Percentiles rank a stretch among this genome's conserved stretches.
Evolutionary conservation across 1,140 invertebrate genomes (phyloP).

Genomic region (Drosophila sp.): DNA sequence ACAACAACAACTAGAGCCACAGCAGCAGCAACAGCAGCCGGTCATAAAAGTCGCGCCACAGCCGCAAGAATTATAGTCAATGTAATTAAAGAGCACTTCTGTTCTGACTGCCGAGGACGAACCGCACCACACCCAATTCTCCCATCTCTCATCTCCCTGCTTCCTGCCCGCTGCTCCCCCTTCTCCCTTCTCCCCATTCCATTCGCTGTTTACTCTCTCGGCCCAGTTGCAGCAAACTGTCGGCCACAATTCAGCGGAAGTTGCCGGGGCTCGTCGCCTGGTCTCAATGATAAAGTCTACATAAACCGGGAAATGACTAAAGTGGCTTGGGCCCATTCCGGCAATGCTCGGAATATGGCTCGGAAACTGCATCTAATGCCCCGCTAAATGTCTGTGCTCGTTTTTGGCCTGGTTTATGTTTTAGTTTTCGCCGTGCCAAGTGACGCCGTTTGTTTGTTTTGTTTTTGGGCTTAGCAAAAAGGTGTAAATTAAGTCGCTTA

Average conservation of each 20-base stretch:
- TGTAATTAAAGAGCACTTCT: conserved; percentile 78
- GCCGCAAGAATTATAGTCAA: conserved; percentile 80
- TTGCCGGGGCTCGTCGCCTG: conserved; percentile 45
- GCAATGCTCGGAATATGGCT: neutral
- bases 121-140: neutral
- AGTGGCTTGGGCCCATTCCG: conserved; percentile 56
- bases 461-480: conserved; percentile 68
- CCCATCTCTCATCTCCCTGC: neutral
- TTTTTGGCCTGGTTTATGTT: conserved; percentile 56
- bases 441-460: conserved; percentile 60
- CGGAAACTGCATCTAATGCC: conserved; percentile 58
- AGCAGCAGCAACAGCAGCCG: conserved; percentile 41
- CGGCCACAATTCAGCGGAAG: conserved; percentile 75
- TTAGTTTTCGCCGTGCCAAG: conserved; percentile 22
- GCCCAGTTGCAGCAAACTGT: conserved; percentile 42
- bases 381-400: conserved; percentile 58
- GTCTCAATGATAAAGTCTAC: conserved; percentile 78
- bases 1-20: conserved; percentile 18
- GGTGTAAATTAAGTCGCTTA: conserved; percentile 79
- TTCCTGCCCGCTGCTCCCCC: no score
- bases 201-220: neutral
- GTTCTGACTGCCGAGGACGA: conserved; percentile 40
- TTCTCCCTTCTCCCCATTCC: neutral
- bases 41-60: conserved; percentile 77
- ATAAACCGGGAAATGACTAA: conserved; percentile 80